These are phyloP conservation scores for Melanocharis versteri DNA, from an alignment of 2,113 vertebrate genomes.

Conservation along the genomic window DNA sequence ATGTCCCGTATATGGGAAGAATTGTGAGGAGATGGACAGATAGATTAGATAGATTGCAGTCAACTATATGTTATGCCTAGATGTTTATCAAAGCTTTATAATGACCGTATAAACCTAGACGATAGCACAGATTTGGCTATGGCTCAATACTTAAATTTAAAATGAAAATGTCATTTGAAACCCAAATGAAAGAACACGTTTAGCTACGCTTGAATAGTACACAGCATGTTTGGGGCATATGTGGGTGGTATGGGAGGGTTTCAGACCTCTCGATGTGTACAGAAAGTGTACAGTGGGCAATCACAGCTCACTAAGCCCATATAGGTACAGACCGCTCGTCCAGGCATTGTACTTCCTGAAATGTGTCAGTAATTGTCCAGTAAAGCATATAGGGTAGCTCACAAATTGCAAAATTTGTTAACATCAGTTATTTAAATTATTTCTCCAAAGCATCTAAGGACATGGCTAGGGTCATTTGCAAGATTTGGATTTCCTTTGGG, in stretches of 20 bases:
- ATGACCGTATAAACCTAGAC: slow-evolving; percentile 39
- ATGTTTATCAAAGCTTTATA: slow-evolving; percentile 57
- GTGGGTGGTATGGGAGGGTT: not conserved
- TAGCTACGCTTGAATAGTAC: not conserved
- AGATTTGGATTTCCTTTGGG: not conserved
- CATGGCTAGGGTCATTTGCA: not conserved
- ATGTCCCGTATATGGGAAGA: slow-evolving; percentile 55
- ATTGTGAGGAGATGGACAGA: slow-evolving; percentile 60
- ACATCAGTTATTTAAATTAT: not conserved
- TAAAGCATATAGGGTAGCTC: not conserved
- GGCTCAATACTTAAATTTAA: slow-evolving; percentile 24
- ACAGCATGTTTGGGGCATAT: not conserved
- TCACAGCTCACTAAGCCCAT: not conserved
- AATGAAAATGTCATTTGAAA: slow-evolving; percentile 35
- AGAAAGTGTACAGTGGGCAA: not conserved
- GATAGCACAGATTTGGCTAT: slow-evolving; percentile 30
- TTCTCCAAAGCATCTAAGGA: not conserved
- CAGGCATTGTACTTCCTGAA: not conserved
- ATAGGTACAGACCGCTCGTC: not conserved
- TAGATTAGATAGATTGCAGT: slow-evolving; percentile 50
- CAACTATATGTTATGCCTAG: slow-evolving; percentile 10
- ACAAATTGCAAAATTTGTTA: not conserved
- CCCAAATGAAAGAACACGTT: not conserved
- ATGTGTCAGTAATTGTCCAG: not conserved
- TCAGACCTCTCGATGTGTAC: not conserved